A percentile compares a stretch with the other conserved stretches of the same genome.
Conservation (phyloP, 2,113 vertebrate genomes). For the Macquaria ambigua region DNA sequence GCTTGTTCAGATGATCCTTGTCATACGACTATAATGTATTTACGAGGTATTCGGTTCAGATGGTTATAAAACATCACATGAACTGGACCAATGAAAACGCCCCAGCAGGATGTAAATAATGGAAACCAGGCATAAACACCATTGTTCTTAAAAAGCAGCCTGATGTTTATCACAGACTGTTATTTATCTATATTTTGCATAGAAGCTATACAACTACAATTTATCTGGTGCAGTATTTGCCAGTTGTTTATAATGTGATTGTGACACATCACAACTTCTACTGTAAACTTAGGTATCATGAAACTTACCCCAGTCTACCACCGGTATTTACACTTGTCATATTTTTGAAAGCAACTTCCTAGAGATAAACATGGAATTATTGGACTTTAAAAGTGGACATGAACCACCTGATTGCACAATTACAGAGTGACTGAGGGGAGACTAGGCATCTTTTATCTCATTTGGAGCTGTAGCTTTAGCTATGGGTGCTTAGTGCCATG, state of each 20-base stretch:
- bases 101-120: slow-evolving; percentile 36
- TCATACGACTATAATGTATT: slow-evolving; percentile 18
- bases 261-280: neutral
- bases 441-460: slow-evolving; percentile 10
- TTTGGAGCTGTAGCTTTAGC: slow-evolving; percentile 19
- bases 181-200: neutral
- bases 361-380: too few relatives aligned
- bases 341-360: too few relatives aligned
- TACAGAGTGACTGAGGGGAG: neutral
- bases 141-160: slow-evolving; percentile 15
- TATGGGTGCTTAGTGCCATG: neutral
- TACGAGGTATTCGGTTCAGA: neutral
- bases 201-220: neutral
- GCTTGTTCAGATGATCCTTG: slow-evolving; percentile 9
- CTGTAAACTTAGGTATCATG: neutral
- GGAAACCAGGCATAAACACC: slow-evolving; percentile 24
- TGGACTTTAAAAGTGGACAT: too few relatives aligned
- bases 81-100: slow-evolving; percentile 6
- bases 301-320: neutral
- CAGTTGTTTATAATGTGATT: slow-evolving; percentile 6
- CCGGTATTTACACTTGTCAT: too few relatives aligned
- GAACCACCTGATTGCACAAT: too few relatives aligned
- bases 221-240: neutral
- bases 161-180: neutral
- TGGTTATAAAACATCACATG: slow-evolving; percentile 23